These are phyloP conservation scores for Ciconia stormi DNA, from an alignment of 2,113 vertebrate species.

Conservation along the genomic window DNA sequence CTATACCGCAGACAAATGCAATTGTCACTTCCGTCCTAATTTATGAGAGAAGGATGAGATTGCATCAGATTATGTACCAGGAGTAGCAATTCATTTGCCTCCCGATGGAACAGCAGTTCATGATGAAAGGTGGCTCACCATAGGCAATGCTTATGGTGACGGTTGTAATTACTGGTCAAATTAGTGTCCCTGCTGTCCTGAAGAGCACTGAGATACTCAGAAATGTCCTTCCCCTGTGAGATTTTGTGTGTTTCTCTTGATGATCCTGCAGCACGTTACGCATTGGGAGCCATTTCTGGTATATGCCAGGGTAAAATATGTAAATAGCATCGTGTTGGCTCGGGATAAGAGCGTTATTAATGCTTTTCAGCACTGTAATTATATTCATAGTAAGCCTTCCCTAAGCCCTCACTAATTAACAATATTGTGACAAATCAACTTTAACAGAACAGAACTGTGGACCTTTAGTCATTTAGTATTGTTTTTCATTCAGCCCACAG, in stretches of 20 bases:
- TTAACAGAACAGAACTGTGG: slow-evolving; percentile 58
- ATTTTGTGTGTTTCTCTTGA: slow-evolving; percentile 2
- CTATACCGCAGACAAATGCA: not conserved
- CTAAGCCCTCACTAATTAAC: slow-evolving; percentile 68
- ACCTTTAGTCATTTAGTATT: slow-evolving; percentile 46
- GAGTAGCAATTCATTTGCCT: slow-evolving; percentile 4
- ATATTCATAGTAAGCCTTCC: slow-evolving; percentile 73
- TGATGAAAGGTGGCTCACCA: not conserved
- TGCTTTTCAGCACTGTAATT: slow-evolving; percentile 69
- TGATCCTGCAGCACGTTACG: slow-evolving; percentile 2
- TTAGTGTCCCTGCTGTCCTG: slow-evolving; percentile 6
- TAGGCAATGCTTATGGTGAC: not conserved
- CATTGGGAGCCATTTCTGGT: slow-evolving; percentile 32
- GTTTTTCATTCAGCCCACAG: slow-evolving; percentile 55
- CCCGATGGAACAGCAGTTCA: not conserved
- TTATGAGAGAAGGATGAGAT: not conserved
- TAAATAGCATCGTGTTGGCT: slow-evolving; percentile 53
- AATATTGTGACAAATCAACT: slow-evolving; percentile 69
- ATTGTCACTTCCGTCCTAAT: slow-evolving; percentile 5
- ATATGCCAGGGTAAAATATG: slow-evolving; percentile 54
- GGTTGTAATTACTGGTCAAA: slow-evolving; percentile 27
- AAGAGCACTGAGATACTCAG: not conserved
- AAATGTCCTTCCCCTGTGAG: not conserved
- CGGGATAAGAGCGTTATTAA: slow-evolving; percentile 60
- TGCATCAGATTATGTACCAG: not conserved